phyloP scores from a whole-genome alignment of 2,797 vertebrate genomes.

The Pseudomugil gertrudae region DNA sequence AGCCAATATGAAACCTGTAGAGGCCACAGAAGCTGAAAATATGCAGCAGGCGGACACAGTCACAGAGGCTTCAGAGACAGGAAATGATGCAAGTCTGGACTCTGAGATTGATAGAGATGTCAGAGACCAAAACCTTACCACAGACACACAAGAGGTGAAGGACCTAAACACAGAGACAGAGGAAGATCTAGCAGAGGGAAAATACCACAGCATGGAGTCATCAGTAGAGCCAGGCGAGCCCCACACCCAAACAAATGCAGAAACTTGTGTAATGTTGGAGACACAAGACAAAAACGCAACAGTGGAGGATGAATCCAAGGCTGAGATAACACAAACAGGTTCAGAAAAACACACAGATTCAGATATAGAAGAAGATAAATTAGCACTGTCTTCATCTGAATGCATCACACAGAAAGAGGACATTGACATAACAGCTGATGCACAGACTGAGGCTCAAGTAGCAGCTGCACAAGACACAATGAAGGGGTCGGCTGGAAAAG shows the following conservation, averaged over 20 bases:
- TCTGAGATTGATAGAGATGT: constrained; percentile 19
- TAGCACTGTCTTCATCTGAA: constrained; percentile 6
- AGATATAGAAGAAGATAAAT: constrained; percentile 27
- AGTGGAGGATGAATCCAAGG: neutral
- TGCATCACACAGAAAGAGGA: constrained; percentile 16
- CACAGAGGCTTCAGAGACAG: constrained; percentile 15
- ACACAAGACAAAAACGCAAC: constrained; percentile 10
- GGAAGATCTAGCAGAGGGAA: constrained; percentile 7
- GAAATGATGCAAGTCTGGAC: constrained; percentile 10
- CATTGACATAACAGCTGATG: neutral
- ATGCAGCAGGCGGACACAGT: constrained; percentile 25
- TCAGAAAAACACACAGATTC: constrained; percentile 6
- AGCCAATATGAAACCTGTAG: constrained; percentile 24
- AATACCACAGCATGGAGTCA: constrained; percentile 35
- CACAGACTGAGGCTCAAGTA: constrained; percentile 12
- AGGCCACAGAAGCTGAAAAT: constrained; percentile 35
- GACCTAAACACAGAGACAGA: constrained; percentile 26
- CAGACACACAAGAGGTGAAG: constrained; percentile 28
- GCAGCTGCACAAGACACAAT: neutral
- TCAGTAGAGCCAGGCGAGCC: constrained; percentile 18
- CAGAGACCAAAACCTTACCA: constrained; percentile 1
- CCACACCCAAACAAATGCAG: constrained; percentile 29
- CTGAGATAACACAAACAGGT: constrained; percentile 4
- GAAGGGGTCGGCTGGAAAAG: constrained; percentile 9
- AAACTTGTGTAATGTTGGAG: constrained; percentile 5